A percentile compares a stretch with the other conserved stretches of the same genome.
Conservation (phyloP, 2,113 vertebrate genomes). For the Scartelaos histophorus region DNA sequence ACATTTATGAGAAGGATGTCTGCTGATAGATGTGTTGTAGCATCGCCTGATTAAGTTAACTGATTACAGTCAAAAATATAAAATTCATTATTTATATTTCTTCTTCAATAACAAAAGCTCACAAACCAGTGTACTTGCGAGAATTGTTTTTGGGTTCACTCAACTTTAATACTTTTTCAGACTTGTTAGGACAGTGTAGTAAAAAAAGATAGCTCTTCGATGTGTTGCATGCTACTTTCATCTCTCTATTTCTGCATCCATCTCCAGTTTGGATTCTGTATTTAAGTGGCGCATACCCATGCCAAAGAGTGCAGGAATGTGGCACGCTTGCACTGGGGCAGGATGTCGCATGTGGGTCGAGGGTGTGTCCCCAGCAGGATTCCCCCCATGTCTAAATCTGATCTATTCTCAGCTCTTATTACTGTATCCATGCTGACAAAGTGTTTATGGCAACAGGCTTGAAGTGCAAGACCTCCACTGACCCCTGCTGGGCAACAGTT, state of each 20-base stretch:
- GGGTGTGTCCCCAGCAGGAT: constrained; percentile 62
- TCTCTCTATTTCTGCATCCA: constrained; percentile 30
- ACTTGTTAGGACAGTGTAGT: constrained; percentile 46
- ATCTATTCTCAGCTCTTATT: constrained; percentile 58
- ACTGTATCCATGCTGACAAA: constrained; percentile 16
- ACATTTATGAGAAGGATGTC: neutral
- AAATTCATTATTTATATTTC: neutral
- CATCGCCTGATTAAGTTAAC: constrained; percentile 5
- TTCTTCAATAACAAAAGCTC: neutral
- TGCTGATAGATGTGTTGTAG: neutral
- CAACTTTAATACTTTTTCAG: constrained; percentile 49
- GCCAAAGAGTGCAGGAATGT: constrained; percentile 42
- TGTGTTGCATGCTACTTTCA: constrained; percentile 10
- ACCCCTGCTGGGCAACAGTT: constrained; percentile 59
- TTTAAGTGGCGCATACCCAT: constrained; percentile 7
- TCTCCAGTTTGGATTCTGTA: constrained; percentile 21
- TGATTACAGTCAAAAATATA: neutral
- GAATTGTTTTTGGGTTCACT: constrained; percentile 63
- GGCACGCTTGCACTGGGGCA: constrained; percentile 42
- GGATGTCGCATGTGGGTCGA: constrained; percentile 33
- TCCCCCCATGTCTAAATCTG: constrained; percentile 53
- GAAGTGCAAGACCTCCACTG: constrained; percentile 45
- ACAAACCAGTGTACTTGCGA: constrained; percentile 24
- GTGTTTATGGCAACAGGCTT: constrained; percentile 15
- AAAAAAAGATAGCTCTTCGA: constrained; percentile 25